phyloP scores from a whole-genome alignment of 2,888 invertebrate genomes.

The Vannuccia rotundouncinata region DNA sequence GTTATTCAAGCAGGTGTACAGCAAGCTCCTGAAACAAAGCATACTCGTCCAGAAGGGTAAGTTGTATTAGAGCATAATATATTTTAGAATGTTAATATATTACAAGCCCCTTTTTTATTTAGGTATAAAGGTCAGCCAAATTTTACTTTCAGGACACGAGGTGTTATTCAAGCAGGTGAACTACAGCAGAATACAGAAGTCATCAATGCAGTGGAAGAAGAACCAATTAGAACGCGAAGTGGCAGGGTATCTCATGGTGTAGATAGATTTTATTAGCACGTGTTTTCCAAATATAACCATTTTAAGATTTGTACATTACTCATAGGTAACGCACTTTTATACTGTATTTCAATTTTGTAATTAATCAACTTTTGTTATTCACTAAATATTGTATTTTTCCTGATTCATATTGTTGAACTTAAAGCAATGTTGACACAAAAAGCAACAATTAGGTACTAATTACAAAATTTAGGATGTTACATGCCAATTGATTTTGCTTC shows the following conservation, averaged over 20 bases:
- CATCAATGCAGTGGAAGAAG: background rate
- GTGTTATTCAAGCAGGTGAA: background rate
- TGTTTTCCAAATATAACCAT: background rate
- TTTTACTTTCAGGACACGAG: background rate
- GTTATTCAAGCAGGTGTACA: background rate
- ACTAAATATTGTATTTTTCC: background rate
- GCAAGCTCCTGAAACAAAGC: background rate
- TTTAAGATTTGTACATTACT: background rate
- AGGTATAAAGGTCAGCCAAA: background rate
- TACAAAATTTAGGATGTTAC: background rate
- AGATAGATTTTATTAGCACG: background rate
- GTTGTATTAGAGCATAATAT: background rate
- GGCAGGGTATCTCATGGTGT: background rate
- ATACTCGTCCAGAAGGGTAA: background rate
- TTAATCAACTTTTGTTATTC: background rate
- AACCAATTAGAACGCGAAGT: background rate
- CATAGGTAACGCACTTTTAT: background rate
- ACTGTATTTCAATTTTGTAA: background rate
- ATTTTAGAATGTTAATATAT: background rate
- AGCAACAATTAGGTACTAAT: background rate
- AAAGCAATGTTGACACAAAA: background rate
- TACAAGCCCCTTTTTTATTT: background rate
- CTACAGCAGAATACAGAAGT: background rate
- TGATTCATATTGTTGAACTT: background rate
- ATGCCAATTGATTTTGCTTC: background rate